Base-by-base conservation (phyloP, 2,113 vertebrate genomes). In the Scytalopus superciliaris region DNA sequence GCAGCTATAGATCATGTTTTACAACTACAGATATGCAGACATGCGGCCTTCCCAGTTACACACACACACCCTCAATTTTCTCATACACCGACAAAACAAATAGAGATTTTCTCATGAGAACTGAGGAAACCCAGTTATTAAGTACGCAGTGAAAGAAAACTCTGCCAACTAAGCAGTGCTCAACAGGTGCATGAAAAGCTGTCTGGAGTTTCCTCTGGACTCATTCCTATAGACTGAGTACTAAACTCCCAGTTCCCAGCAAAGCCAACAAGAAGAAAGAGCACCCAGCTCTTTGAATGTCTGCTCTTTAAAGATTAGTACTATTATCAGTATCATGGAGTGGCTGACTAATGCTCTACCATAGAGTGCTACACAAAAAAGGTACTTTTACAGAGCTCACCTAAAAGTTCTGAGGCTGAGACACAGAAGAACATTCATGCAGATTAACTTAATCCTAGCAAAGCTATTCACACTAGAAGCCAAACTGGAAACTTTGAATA, bases 41-140 rank as follows among this genome's bases (percentile, higher is more conserved):
- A 62, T n/a, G 56, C 69, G 27, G 17, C 63, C 72, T 78, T 92
- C 74, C 62, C 79, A 75, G 76, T 56, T 90, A 83, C 30, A 66
- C 70, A 82, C 70, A 82, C 91, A 91, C 82, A 83, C 80, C 81
- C 91, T 91, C 55, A 40, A 60, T 79, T 95, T 96, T 84, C 89
- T 87, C 93, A 90, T 62, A 62, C 59, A 55, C 44, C 89, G 25
- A 85, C 87, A 87, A 92, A 14, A 44, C 76, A 91, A 81, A 81
- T 2, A 76, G 59, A 90, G 64, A 28, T 90, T 81, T 83, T 94
- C 91, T 95, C 92, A 76, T 31, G 80, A 94, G 90, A 97, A 93
- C 52, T 19, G 40, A 84, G 16, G 69, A 69, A 93, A 84, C 14
- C 40, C 0, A 0, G 2, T 78, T 89, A 90, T 94, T 94, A 94